phyloP scores from a whole-genome alignment of 2,888 invertebrate species.

The Choristoneura rosaceana region DNA sequence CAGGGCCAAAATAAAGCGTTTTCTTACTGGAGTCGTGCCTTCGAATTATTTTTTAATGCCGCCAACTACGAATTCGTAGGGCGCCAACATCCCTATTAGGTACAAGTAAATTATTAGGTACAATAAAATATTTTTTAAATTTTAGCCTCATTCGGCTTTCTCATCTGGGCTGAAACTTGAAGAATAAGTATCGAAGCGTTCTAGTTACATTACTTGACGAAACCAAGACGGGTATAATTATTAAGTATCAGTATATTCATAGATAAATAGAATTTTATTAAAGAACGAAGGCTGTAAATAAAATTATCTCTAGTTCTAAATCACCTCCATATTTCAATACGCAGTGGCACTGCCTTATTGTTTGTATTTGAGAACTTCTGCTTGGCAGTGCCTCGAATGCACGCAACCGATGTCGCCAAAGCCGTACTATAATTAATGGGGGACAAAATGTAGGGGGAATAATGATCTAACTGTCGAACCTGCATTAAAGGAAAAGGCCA shows the following conservation, averaged over 20 bases:
- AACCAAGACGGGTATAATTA: too few relatives aligned
- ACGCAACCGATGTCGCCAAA: conserved; percentile 32
- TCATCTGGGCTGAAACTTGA: too few relatives aligned
- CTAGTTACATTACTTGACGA: too few relatives aligned
- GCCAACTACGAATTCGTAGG: too few relatives aligned
- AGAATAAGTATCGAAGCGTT: too few relatives aligned
- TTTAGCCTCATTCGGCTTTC: too few relatives aligned
- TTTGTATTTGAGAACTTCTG: background rate
- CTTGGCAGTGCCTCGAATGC: conserved; percentile 20
- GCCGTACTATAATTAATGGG: conserved; percentile 31
- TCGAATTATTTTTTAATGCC: too few relatives aligned
- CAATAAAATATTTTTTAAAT: too few relatives aligned
- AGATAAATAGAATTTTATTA: background rate
- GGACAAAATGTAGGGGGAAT: conserved; percentile 15
- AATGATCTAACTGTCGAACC: conserved; percentile 10
- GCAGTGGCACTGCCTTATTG: conserved; percentile 4
- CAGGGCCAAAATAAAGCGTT: too few relatives aligned
- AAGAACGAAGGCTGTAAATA: background rate
- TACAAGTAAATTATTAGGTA: background rate
- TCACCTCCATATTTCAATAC: conserved; percentile 11
- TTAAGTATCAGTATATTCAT: too few relatives aligned
- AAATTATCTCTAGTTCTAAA: background rate
- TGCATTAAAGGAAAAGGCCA: conserved; percentile 1
- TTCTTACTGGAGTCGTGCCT: too few relatives aligned
- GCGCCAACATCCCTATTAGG: too few relatives aligned